Conservation (phyloP, 2,113 vertebrate species). For the Eidolon helvum region DNA sequence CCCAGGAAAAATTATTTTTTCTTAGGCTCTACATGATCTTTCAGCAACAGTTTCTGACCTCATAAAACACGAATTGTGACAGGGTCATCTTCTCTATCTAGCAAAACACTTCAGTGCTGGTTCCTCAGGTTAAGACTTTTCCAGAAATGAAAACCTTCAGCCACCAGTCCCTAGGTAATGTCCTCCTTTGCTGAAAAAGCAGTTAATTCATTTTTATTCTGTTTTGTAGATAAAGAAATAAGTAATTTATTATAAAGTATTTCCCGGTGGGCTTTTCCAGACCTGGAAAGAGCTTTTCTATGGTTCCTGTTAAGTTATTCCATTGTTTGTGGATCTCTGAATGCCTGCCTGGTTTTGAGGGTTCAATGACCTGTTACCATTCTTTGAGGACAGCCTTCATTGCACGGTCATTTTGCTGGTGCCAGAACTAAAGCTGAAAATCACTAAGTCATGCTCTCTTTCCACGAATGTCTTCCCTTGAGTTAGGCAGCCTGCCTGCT, state of each 20-base stretch:
- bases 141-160: background rate
- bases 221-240: background rate
- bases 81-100: background rate
- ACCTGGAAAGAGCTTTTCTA: background rate
- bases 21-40: background rate
- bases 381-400: background rate
- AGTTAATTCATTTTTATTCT: background rate
- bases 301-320: background rate
- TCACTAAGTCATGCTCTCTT: rapidly evolving
- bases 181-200: background rate
- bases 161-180: background rate
- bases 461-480: rapidly evolving
- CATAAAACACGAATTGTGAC: rapidly evolving
- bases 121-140: rapidly evolving
- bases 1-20: background rate
- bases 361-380: rapidly evolving
- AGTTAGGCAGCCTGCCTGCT: background rate
- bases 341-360: background rate
- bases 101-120: rapidly evolving
- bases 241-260: background rate
- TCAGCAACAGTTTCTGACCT: background rate
- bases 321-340: background rate
- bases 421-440: background rate
- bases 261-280: background rate
- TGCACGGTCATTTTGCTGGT: rapidly evolving